phyloP scores from a whole-genome alignment of 2,888 invertebrate genomes.

The Artemia sinica region DNA sequence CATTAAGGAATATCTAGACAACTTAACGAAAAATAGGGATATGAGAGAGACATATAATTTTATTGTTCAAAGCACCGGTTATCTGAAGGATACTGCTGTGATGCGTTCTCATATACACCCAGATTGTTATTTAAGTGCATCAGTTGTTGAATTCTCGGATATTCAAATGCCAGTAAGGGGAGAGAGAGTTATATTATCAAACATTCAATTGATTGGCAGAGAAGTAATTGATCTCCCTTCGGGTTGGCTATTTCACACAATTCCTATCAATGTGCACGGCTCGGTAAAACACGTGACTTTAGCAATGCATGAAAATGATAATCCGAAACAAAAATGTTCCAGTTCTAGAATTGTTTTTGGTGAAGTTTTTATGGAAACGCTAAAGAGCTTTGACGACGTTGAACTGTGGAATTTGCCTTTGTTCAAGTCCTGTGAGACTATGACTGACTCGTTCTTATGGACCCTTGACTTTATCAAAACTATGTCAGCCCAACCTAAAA shows the following conservation, averaged over 20 bases:
- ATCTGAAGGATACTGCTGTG: not conserved
- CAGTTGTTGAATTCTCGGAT: not conserved
- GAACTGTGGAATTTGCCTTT: not conserved
- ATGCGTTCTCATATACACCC: not conserved
- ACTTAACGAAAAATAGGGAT: conserved; percentile 20
- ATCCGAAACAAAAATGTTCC: not conserved
- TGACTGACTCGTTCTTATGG: not conserved
- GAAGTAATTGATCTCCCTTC: conserved; percentile 24
- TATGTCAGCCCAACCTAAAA: no score
- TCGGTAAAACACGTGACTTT: not conserved
- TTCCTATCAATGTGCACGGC: conserved; percentile 20
- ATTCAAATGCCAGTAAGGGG: not conserved
- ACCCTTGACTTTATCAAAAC: not conserved
- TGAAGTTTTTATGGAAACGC: not conserved
- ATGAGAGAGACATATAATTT: not conserved
- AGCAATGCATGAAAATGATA: not conserved
- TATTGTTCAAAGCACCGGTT: not conserved
- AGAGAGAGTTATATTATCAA: not conserved
- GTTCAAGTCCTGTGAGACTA: not conserved
- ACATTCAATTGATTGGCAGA: not conserved
- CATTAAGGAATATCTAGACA: conserved; percentile 28
- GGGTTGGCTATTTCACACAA: conserved; percentile 26
- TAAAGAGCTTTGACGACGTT: not conserved
- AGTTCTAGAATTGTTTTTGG: not conserved
- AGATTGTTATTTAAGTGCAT: not conserved